Base-by-base conservation (phyloP, 2,797 vertebrate genomes). In the Percopsis omiscomaycus region DNA sequence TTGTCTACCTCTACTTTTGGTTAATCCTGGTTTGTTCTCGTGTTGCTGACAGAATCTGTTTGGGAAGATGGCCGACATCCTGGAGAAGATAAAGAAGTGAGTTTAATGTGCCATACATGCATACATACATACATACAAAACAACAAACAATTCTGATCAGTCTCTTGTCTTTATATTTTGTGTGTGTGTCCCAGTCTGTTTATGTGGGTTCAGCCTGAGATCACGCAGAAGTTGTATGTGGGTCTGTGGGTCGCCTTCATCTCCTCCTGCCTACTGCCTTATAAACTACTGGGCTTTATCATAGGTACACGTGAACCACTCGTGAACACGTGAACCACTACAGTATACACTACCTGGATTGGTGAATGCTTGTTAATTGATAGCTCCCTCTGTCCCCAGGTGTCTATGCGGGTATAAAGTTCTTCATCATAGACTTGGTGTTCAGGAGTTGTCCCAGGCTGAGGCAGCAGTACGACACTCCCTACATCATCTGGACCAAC, bases 21-120 rank as follows among this genome's bases (percentile, higher is more conserved):
- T 22, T 22, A 22, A 22, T 42, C 37, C 8, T 42, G 37, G 37
- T 52, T 1, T 57, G 0, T 57, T 28, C 45, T 4, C 44, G 5
- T 55, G 0, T 66, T 48, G 14, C 5, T 47, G 3, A 12, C 91
- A 99, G 97, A 99, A 98, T 82, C 91, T 99, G 51, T 99, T 99
- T 81, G 97, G 97, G 72, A 98, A 93, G 91, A 97, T 99, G 96
- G 93, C 97, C 0, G 96, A 98, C 83, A 95, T 98, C 82, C 87
- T 99, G 89, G 97, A 99, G 85, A 99, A 99, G 87, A 96, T 99
- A 55, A 98, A 95, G 84, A 99, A 99, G 97, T 99, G 80, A 92
- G 95, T 94, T 12, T 11, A 51, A 51, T 51, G 13, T 15, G 1
- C 32, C 22, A 22, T 22, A 22, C 54, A 16, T 66, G 16, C 9